A percentile compares a stretch with the other conserved stretches of the same genome.
These are phyloP conservation scores for Hylomyscus alleni DNA, from an alignment of 2,797 vertebrate species.

Conservation along the genomic window DNA sequence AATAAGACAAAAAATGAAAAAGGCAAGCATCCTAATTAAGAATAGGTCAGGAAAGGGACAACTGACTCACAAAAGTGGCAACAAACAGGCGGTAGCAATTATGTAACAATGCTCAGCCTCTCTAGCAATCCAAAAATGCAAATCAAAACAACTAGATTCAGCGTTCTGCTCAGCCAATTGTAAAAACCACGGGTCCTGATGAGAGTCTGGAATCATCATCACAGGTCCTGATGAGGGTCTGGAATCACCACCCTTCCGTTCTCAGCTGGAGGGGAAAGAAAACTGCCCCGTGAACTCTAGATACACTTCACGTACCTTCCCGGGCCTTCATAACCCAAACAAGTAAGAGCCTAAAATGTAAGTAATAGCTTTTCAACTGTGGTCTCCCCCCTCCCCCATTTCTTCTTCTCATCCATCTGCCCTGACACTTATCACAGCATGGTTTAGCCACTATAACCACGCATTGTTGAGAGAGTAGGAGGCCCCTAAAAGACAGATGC, in stretches of 20 bases:
- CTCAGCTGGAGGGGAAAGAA: background rate
- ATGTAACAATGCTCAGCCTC: background rate
- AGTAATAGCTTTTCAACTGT: background rate
- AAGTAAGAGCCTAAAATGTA: background rate
- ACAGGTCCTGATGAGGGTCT: background rate
- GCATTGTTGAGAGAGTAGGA: background rate
- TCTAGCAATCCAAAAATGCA: slow-evolving; percentile 41
- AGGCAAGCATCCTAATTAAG: slow-evolving; percentile 61
- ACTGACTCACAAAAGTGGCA: slow-evolving; percentile 45
- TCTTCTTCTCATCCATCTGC: slow-evolving; percentile 13
- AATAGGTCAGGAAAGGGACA: slow-evolving; percentile 52
- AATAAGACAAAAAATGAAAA: slow-evolving; percentile 29
- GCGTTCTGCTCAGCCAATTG: slow-evolving; percentile 37
- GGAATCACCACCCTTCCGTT: background rate
- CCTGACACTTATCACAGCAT: background rate
- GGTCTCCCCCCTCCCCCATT: background rate
- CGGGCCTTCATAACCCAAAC: background rate
- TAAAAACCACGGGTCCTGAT: background rate
- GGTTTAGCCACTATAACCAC: slow-evolving; percentile 35
- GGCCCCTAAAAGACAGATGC: slow-evolving; percentile 28
- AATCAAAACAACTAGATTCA: slow-evolving; percentile 51
- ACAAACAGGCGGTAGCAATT: slow-evolving; percentile 14
- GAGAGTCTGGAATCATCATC: background rate
- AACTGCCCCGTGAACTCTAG: background rate
- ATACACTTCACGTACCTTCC: background rate